Evolutionary conservation across 2,888 invertebrate species (phyloP), one percentile per base, ranked within the genome.

Genomic region (Taenaris catops): DNA sequence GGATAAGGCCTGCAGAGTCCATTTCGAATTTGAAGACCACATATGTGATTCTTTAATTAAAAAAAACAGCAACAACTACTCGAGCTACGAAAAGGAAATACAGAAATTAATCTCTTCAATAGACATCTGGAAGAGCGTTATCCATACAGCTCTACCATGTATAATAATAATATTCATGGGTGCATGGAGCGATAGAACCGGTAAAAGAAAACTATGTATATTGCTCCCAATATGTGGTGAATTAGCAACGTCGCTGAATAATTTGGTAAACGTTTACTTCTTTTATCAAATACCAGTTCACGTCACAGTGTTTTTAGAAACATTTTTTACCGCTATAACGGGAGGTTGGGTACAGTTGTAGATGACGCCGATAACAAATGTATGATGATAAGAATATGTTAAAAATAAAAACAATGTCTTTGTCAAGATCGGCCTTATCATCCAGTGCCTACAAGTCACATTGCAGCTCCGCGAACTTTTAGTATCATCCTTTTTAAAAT

Each of bases 171-270:
- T 89, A 57, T 89, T 91, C 42, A 53, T 90, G 11, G 91, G 91
- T 2, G 88, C 90, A 1, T 91, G 91, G 91, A 90, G 89, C 48
- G 91, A 91, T 46, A 73, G 89, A 31, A 87, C 88, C 3, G 89
- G 89, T 1, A 78, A 81, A 24, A 69, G 90, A 23, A 90, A 89
- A 55, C 71, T 89, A 1, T 87, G 87, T 35, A 89, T 91, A 53
- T 51, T 91, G 24, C 58, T 89, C 9, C 90, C 90, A 0, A 75
- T 90, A 26, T 55, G 75, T 8, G 90, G 90, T 3, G 90, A 90
- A 56, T 49, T 89, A 5, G 38, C 83, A 21, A 86, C 88, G 1
- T 81, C 81, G 1, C 48, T 88, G 1, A 88, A 83, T 25, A 84
- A 89, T 39, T 56, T 89, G 33, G 47, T 89, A 6, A 89, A 89